Conservation (phyloP, 2,888 invertebrate species). For the Tipula lateralis region DNA sequence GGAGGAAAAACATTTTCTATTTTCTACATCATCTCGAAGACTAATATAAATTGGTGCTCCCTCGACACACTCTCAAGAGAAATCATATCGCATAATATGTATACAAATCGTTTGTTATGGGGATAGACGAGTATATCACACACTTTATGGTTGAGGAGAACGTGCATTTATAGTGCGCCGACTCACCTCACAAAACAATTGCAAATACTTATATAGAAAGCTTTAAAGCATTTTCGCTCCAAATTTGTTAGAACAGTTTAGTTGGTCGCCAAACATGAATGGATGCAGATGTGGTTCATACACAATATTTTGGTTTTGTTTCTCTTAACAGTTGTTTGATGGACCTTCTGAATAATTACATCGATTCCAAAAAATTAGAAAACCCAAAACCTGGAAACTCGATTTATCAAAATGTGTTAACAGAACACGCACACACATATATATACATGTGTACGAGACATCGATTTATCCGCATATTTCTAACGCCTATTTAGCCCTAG, state of each 20-base stretch:
- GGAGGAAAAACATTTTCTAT: neutral
- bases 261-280: neutral
- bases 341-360: neutral
- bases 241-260: neutral
- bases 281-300: neutral
- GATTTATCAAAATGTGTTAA: neutral
- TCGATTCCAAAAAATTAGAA: no score
- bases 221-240: neutral
- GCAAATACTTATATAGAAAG: neutral
- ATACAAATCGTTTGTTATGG: neutral
- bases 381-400: neutral
- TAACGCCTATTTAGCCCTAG: neutral
- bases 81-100: neutral
- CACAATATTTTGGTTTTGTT: neutral
- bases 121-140: neutral
- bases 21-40: neutral
- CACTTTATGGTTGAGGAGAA: neutral
- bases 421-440: neutral
- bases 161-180: neutral
- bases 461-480: neutral
- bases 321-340: neutral
- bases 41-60: neutral
- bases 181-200: neutral
- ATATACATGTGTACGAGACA: neutral
- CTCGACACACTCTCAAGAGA: neutral